Evolutionary conservation across 2,797 vertebrate genomes (phyloP).

Genomic region (Holocentrus rufus): DNA sequence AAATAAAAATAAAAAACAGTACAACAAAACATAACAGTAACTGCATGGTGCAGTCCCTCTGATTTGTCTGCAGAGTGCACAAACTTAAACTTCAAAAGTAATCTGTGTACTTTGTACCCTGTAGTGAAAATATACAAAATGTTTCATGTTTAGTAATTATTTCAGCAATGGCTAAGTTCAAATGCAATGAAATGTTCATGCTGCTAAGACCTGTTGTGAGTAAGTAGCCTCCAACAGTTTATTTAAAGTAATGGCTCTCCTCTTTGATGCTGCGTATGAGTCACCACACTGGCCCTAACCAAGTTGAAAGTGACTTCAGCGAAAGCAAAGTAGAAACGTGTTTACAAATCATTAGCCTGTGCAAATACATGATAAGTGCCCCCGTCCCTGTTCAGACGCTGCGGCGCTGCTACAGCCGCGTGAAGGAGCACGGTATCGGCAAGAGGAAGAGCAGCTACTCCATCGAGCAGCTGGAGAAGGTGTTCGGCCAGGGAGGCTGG

Average conservation of each 20-base stretch:
- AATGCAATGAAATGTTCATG: too few species aligned
- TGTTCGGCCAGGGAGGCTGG: constrained; percentile 99
- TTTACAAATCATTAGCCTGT: not conserved
- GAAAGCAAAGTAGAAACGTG: not conserved
- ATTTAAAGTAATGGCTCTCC: too few species aligned
- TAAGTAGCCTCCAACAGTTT: too few species aligned
- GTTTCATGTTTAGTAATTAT: too few species aligned
- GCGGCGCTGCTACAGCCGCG: constrained; percentile 97
- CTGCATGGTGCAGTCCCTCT: not conserved
- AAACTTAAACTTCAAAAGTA: not conserved
- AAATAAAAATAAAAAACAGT: not conserved
- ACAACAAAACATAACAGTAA: too few species aligned
- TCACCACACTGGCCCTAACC: too few species aligned
- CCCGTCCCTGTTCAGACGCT: constrained; percentile 84
- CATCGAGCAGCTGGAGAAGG: constrained; percentile 98
- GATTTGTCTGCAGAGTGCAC: not conserved
- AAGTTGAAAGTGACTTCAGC: not conserved
- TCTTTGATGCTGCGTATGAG: too few species aligned
- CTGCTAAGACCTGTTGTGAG: not conserved
- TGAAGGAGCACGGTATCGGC: constrained; percentile 97
- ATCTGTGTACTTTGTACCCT: not conserved
- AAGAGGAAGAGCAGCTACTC: constrained; percentile 99
- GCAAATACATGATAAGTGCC: constrained; percentile 32
- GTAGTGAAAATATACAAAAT: too few species aligned
- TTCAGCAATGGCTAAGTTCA: too few species aligned